Conservation (phyloP, 2,888 invertebrate genomes). For the Athripsodes cinereus region DNA sequence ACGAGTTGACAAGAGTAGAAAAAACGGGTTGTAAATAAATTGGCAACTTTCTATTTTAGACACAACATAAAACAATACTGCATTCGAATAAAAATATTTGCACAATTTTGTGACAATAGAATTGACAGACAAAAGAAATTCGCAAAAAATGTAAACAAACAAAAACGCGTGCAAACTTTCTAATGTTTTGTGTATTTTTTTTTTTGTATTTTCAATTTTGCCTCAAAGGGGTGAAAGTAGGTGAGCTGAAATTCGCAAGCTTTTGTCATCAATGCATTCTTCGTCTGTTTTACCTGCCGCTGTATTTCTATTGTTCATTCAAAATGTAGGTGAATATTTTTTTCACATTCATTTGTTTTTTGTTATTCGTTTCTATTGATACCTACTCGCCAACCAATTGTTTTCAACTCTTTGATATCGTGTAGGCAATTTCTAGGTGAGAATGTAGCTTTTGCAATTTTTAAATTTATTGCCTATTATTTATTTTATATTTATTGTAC, state of each 20-base stretch:
- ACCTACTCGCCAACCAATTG: background rate
- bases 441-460: background rate
- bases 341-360: background rate
- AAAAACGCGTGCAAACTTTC: background rate
- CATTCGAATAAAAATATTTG: background rate
- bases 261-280: background rate
- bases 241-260: background rate
- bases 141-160: background rate
- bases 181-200: background rate
- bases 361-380: background rate
- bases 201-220: background rate
- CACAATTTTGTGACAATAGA: background rate
- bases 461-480: background rate
- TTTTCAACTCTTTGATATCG: background rate
- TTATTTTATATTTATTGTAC: background rate
- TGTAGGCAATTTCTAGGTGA: background rate
- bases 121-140: background rate
- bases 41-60: constrained; percentile 14
- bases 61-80: background rate
- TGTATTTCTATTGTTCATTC: background rate
- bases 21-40: constrained; percentile 6
- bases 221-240: background rate
- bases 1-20: too few relatives aligned
- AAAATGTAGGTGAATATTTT: background rate
- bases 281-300: background rate